Evolutionary conservation across 1,140 invertebrate genomes (phyloP).

Genomic region (Armadillidium nasatum): DNA sequence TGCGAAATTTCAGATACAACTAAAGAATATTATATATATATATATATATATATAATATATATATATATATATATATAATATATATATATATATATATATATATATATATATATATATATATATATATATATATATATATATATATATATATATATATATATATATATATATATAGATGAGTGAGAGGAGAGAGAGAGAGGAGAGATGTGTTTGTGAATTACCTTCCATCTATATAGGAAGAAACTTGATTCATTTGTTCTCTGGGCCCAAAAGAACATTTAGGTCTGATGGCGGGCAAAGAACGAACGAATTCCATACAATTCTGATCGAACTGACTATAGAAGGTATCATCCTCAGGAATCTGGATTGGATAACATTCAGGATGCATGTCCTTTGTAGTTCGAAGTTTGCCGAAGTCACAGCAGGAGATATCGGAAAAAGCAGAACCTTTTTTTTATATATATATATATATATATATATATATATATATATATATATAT

Average conservation of each 20-base stretch:
- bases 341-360: slow-evolving; percentile 36
- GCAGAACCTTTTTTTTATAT: slow-evolving; percentile 27
- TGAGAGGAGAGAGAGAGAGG: too few relatives aligned
- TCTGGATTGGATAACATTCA: slow-evolving; percentile 46
- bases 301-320: slow-evolving; percentile 66
- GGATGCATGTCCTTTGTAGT: slow-evolving; percentile 42
- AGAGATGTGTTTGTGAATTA: too few relatives aligned
- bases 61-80: too few relatives aligned
- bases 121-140: too few relatives aligned
- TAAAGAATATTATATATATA: too few relatives aligned
- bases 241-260: slow-evolving; percentile 55
- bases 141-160: too few relatives aligned
- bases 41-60: too few relatives aligned
- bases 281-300: slow-evolving; percentile 46
- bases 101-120: too few relatives aligned
- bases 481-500: slow-evolving; percentile 12
- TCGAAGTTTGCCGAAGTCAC: slow-evolving; percentile 17
- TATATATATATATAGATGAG: too few relatives aligned
- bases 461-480: slow-evolving; percentile 6
- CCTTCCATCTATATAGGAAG: slow-evolving; percentile 54
- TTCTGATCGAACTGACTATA: slow-evolving; percentile 45
- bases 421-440: slow-evolving; percentile 37
- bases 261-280: slow-evolving; percentile 46
- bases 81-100: too few relatives aligned
- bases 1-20: too few relatives aligned